These are phyloP conservation scores for Neotoxoptera formosana DNA, from an alignment of 1,140 invertebrate species.

Conservation along the genomic window DNA sequence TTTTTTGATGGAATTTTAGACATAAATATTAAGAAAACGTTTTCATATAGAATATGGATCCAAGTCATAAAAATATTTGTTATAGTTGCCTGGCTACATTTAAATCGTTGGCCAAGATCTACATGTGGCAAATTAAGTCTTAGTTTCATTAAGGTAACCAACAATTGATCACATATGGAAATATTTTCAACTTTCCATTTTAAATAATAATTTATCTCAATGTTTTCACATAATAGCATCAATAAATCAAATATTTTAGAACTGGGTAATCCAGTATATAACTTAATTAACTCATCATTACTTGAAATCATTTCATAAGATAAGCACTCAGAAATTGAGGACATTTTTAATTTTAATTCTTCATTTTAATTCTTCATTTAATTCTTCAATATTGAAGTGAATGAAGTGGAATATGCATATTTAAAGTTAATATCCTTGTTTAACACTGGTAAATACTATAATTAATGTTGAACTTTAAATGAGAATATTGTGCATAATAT, in stretches of 20 bases:
- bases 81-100: too few relatives aligned
- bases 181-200: background rate
- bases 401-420: constrained; percentile 87
- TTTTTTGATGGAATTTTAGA: too few relatives aligned
- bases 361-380: too few relatives aligned
- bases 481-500: background rate
- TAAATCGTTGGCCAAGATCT: background rate
- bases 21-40: too few relatives aligned
- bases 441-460: constrained; percentile 69
- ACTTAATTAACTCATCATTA: background rate
- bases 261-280: background rate
- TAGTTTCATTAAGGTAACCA: background rate
- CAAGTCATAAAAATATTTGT: too few relatives aligned
- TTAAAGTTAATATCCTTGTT: constrained; percentile 88
- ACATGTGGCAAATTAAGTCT: background rate
- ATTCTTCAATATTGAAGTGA: constrained; percentile 78
- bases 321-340: background rate
- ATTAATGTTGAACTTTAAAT: background rate
- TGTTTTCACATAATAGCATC: background rate
- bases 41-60: too few relatives aligned
- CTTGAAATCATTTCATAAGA: background rate
- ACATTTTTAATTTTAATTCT: background rate
- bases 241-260: background rate
- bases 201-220: constrained; percentile 11
- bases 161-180: background rate